A percentile compares a stretch with the other conserved stretches of the same genome.
Conservation (phyloP, 2,113 vertebrate species). For the Microcebus tavaratra region DNA sequence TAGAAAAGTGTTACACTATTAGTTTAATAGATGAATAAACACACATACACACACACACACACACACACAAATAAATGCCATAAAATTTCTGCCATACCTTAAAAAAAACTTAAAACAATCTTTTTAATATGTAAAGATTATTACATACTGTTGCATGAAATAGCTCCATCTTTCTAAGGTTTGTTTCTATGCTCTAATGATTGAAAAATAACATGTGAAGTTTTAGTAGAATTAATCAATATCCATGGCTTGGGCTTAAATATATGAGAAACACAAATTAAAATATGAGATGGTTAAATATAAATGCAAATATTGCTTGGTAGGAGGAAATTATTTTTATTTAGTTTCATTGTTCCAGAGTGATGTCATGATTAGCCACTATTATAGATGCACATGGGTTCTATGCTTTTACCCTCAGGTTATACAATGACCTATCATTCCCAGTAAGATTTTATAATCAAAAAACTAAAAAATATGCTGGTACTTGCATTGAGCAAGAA, state of each 20-base stretch:
- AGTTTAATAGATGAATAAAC: background rate
- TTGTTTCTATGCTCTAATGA: background rate
- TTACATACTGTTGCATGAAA: background rate
- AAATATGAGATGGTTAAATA: background rate
- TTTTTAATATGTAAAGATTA: background rate
- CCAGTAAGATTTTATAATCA: background rate
- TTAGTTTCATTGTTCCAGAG: background rate
- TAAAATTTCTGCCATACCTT: background rate
- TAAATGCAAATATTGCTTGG: background rate
- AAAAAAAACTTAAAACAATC: background rate
- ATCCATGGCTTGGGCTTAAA: background rate
- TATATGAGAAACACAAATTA: background rate
- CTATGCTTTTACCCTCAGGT: background rate
- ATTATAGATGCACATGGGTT: background rate
- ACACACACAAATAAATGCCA: background rate
- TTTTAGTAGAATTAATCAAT: background rate
- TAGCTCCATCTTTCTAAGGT: background rate
- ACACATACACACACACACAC: background rate
- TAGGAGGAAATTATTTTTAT: background rate
- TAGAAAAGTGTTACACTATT: background rate
- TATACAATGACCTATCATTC: background rate
- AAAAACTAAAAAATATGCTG: background rate
- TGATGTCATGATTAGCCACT: background rate
- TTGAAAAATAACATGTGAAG: background rate
- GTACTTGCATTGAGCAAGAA: background rate